Evolutionary conservation across 2,797 vertebrate species (phyloP), one percentile per base, ranked within the genome.

Genomic region (Tadarida brasiliensis): DNA sequence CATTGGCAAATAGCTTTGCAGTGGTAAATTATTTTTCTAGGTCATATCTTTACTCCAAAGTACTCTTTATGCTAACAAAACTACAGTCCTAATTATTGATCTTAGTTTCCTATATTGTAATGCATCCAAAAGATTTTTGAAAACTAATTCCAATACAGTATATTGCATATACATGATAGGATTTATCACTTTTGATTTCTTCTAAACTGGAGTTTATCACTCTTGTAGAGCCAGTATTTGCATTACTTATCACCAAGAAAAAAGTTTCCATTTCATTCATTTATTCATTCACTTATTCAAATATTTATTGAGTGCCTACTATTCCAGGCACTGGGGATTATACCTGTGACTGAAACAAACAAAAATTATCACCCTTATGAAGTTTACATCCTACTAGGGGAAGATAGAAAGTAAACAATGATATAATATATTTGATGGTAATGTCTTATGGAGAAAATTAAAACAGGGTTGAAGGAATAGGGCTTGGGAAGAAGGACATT

Each of bases 11-110:
- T 74, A 81, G 39, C 56, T 90, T 47, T 68, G 28, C 26, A 78
- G 15, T 65, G 54, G 35, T 59, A 20, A 92, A 30, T 33, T 92
- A 22, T 90, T 94, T 96, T 96, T 76, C 76, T 80, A 56, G 35
- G 81, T 51, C 73, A 65, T 82, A 59, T 67, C 4, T 85, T 92
- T 26, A 91, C 51, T 74, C 56, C 16, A 63, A n/a, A 68, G 49
- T 59, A 78, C 24, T 74, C 11, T 11, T 33, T 65, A 47, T 61
- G 22, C 86, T 92, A 73, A 68, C 17, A 95, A 88, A 85, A 35
- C 26, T 68, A 6, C 19, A 74, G n/a, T 89, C 47, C 20, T 86
- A 61, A 92, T 87, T 33, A 90, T 51, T 63, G 44, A 70, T 92
- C 30, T 90, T 88, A 59, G 49, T 54, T 88, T 94, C 59, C 22